Evolutionary conservation across 92 coral and sea anemone genomes (phyloP).

Genomic region (Scolanthus callimorphus): DNA sequence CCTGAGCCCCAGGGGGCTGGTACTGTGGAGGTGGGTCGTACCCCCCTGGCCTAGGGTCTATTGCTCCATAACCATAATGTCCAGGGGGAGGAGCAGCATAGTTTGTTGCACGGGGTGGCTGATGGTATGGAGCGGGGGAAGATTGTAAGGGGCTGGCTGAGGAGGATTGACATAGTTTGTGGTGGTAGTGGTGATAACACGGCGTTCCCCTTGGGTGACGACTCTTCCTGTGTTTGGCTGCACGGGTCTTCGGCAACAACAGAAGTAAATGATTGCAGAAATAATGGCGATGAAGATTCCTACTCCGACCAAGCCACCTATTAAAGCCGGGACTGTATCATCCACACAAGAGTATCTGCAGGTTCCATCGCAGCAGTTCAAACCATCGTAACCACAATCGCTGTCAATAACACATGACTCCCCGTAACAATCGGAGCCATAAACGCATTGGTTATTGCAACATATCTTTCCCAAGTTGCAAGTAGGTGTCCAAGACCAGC

Average conservation of each 20-base stretch:
- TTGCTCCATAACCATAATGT: slow-evolving; percentile 7
- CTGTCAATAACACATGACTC: not conserved
- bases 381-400: not conserved
- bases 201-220: not conserved
- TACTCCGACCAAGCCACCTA: not conserved
- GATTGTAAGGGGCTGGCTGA: not conserved
- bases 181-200: slow-evolving; percentile 1
- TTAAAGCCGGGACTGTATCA: not conserved
- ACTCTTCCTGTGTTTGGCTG: not conserved
- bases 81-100: slow-evolving; percentile 1
- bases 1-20: not conserved
- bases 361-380: not conserved
- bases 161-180: not conserved
- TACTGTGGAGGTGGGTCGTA: slow-evolving; percentile 1
- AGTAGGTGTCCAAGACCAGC: not conserved
- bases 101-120: too few relatives aligned
- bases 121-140: too few relatives aligned
- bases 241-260: not conserved
- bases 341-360: not conserved
- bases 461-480: slow-evolving; percentile 7
- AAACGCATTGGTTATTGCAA: slow-evolving; percentile 8
- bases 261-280: not conserved
- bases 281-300: not conserved
- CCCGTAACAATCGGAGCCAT: slow-evolving; percentile 4
- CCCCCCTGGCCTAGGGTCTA: slow-evolving; percentile 3